A percentile compares a stretch with the other conserved stretches of the same genome.
Conservation (phyloP, 1,140 invertebrate species). For the Micrasema minimum region DNA sequence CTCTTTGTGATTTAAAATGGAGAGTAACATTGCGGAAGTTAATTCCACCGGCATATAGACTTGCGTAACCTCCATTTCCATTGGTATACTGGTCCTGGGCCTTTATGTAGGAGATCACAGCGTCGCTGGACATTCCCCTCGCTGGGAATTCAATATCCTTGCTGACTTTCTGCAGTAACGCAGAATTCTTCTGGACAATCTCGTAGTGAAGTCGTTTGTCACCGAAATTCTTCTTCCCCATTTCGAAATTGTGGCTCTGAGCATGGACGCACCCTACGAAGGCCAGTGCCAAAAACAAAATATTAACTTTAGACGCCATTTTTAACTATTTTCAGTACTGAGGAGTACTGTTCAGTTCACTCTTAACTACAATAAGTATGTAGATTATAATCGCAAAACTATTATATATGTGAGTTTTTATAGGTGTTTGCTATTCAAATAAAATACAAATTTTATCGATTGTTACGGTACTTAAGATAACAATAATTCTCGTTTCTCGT, state of each 20-base stretch:
- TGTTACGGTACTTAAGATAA: too few species aligned
- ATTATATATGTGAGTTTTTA: too few species aligned
- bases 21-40: conserved; percentile 60
- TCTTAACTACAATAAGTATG: too few species aligned
- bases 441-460: too few species aligned
- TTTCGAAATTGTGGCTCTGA: conserved; percentile 44
- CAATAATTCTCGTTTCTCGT: too few species aligned
- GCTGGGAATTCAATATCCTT: conserved; percentile 55
- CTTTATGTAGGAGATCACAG: conserved; percentile 61
- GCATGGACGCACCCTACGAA: conserved; percentile 8
- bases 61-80: conserved; percentile 64
- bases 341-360: too few species aligned
- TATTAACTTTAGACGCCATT: conserved; percentile 27
- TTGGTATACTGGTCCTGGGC: conserved; percentile 64
- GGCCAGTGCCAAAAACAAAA: conserved; percentile 27
- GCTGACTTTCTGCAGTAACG: conserved; percentile 57
- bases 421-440: too few species aligned
- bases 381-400: too few species aligned
- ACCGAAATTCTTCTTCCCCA: conserved; percentile 19
- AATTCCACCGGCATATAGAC: conserved; percentile 60
- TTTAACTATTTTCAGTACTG: neutral
- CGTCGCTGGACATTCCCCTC: conserved; percentile 35
- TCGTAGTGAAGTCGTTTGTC: conserved; percentile 56
- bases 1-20: conserved; percentile 66
- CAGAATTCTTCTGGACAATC: conserved; percentile 58